These are phyloP conservation scores for Diachasmimorpha longicaudata DNA, from an alignment of 1,140 invertebrate species.

Conservation along the genomic window DNA sequence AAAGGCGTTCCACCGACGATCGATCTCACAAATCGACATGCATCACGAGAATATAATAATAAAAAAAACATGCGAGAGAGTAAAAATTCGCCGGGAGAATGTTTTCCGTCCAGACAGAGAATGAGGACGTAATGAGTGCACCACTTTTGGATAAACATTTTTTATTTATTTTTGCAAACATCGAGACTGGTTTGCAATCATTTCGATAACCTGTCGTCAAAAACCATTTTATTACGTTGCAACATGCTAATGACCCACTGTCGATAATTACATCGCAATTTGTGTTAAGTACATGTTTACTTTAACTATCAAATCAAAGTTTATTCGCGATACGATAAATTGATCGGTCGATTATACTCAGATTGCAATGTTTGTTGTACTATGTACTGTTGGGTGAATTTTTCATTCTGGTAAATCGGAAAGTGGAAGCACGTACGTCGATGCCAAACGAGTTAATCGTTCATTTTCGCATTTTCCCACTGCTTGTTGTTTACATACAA, in stretches of 20 bases:
- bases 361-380: neutral
- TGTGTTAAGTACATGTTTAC: neutral
- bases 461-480: slow-evolving; percentile 8
- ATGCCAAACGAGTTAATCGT: slow-evolving; percentile 15
- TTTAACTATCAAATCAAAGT: neutral
- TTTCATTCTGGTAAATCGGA: neutral
- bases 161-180: neutral
- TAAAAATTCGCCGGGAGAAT: neutral
- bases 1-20: slow-evolving; percentile 18
- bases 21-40: slow-evolving; percentile 17
- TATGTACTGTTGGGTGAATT: neutral
- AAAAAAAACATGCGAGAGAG: neutral
- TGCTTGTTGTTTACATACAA: slow-evolving; percentile 2
- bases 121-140: neutral
- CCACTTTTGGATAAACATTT: neutral
- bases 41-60: neutral
- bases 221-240: neutral
- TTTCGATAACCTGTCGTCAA: neutral
- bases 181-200: slow-evolving; percentile 12
- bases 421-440: neutral
- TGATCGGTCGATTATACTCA: neutral
- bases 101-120: neutral
- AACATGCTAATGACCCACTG: slow-evolving; percentile 5
- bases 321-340: neutral
- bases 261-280: slow-evolving; percentile 1